phyloP scores from a whole-genome alignment of 2,888 invertebrate genomes.

The Ormyrus labotus region DNA sequence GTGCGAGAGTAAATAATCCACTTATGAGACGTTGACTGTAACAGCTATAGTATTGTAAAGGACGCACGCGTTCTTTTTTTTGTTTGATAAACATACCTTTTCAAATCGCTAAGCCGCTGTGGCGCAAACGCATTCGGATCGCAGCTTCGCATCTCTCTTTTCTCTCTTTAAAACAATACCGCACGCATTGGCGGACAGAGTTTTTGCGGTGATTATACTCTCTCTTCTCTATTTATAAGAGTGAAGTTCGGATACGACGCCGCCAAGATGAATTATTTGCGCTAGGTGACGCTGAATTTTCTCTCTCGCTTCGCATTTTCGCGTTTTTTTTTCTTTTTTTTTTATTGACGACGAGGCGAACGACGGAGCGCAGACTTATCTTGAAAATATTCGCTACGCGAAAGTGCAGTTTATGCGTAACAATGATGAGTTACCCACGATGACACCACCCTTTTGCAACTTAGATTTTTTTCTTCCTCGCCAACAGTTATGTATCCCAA shows the following conservation, averaged over 20 bases:
- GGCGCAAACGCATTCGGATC: conserved; percentile 73
- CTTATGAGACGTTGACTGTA: conserved; percentile 38
- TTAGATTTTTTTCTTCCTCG: neutral
- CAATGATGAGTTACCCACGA: conserved; percentile 26
- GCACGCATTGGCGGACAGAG: conserved; percentile 49
- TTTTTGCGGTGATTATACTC: conserved; percentile 25
- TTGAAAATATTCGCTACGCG: conserved; percentile 36
- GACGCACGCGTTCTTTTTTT: conserved; percentile 53
- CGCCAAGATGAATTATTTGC: conserved; percentile 52
- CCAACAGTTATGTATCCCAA: too few species aligned
- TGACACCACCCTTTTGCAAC: conserved; percentile 8
- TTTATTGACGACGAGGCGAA: conserved; percentile 3
- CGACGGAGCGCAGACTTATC: conserved; percentile 30
- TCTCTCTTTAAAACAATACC: conserved; percentile 32
- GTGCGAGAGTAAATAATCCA: conserved; percentile 25
- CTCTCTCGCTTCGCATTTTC: conserved; percentile 51
- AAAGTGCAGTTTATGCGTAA: conserved; percentile 21
- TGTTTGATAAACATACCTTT: conserved; percentile 69
- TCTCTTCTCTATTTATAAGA: conserved; percentile 44
- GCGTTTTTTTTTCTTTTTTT: neutral
- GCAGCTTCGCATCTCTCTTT: conserved; percentile 65
- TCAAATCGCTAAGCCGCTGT: conserved; percentile 72
- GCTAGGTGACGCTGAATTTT: conserved; percentile 47
- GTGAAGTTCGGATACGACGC: conserved; percentile 39
- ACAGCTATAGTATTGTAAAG: conserved; percentile 48